phyloP scores from a whole-genome alignment of 2,888 invertebrate species.

The Palloptera scutellata region DNA sequence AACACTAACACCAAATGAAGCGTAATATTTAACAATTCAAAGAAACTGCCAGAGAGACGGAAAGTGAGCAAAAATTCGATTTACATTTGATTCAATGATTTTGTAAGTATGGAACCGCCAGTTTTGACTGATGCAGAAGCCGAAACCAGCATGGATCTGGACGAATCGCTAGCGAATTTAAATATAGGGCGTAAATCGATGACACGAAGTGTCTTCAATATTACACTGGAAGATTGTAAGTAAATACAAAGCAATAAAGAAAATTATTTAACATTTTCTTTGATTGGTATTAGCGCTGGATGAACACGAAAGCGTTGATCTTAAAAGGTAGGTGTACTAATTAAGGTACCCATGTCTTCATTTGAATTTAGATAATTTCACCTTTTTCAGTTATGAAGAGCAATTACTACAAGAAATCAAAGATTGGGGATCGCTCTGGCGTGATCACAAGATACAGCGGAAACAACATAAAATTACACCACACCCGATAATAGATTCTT shows the following conservation, averaged over 20 bases:
- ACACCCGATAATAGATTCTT: constrained; percentile 33
- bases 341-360: no score
- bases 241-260: background rate
- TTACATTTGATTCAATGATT: no score
- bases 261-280: background rate
- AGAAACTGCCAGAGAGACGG: no score
- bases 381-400: constrained; percentile 42
- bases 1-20: no score
- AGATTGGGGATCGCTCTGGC: constrained; percentile 43
- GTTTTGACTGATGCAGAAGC: constrained; percentile 41
- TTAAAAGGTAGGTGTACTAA: constrained; percentile 40
- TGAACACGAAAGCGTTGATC: constrained; percentile 31
- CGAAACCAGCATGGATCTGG: constrained; percentile 39
- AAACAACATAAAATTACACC: constrained; percentile 37
- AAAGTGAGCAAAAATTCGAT: no score
- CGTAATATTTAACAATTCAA: no score
- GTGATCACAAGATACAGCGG: constrained; percentile 13
- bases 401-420: constrained; percentile 43
- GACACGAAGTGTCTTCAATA: constrained; percentile 46
- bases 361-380: background rate
- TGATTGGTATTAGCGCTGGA: constrained; percentile 18
- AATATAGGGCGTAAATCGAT: constrained; percentile 20
- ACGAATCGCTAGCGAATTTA: constrained; percentile 24
- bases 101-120: constrained; percentile 11
- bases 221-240: constrained; percentile 46